Evolutionary conservation across 2,113 vertebrate genomes (phyloP).

Genomic region (Aspidoscelis tigris): DNA sequence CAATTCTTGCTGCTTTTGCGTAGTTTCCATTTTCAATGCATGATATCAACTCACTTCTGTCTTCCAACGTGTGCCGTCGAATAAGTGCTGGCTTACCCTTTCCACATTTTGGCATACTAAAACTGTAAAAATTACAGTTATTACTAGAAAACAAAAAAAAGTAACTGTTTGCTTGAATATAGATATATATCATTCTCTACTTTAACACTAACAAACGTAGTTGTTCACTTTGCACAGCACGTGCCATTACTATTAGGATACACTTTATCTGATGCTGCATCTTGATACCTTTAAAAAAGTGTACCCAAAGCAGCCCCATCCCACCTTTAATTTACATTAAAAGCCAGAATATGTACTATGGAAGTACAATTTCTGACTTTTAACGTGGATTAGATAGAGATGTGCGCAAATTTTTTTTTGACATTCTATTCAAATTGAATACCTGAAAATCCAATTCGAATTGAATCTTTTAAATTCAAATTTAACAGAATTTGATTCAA

Average conservation of each 20-base stretch:
- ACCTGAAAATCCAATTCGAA: too few relatives aligned
- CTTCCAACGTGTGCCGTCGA: constrained; percentile 92
- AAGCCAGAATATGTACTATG: too few relatives aligned
- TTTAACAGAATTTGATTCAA: too few relatives aligned
- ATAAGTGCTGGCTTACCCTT: constrained; percentile 94
- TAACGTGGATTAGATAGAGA: too few relatives aligned
- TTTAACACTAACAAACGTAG: neutral
- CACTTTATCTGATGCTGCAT: neutral
- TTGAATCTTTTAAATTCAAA: too few relatives aligned
- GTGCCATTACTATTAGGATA: neutral
- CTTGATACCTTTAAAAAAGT: too few relatives aligned
- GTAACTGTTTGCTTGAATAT: neutral
- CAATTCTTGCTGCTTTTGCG: constrained; percentile 93
- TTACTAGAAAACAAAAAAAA: constrained; percentile 10
- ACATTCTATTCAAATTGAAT: too few relatives aligned
- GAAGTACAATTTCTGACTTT: too few relatives aligned
- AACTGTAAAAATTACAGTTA: constrained; percentile 61
- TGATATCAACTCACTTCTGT: constrained; percentile 93
- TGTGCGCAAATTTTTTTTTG: too few relatives aligned
- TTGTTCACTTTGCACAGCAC: neutral
- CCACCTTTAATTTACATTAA: too few relatives aligned
- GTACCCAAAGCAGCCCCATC: too few relatives aligned
- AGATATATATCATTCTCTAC: neutral
- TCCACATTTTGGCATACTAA: constrained; percentile 90
- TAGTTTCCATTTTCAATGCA: constrained; percentile 97